Base-by-base conservation (phyloP, 2,113 vertebrate genomes). In the Hirundichthys speculiger region DNA sequence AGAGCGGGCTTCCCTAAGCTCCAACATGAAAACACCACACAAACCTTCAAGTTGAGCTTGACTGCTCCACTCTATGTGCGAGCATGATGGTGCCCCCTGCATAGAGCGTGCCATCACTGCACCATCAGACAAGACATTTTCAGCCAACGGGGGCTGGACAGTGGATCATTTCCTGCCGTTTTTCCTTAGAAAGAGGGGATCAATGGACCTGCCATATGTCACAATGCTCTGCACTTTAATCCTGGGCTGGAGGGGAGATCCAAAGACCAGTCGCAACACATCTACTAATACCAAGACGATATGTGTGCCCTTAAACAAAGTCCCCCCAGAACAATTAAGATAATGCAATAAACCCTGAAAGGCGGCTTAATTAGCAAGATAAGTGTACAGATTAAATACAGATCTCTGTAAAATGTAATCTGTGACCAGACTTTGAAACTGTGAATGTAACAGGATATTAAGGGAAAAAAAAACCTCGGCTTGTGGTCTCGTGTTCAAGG, bases 331-430 rank as follows among this genome's bases (percentile, higher is more conserved):
- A 77, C 85, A 86, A 87, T 91, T 83, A 89, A 57, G 71, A 46
- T 89, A 89, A 89, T 88, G 88, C 80, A 70, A 86, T 73, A 84
- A 86, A 86, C 78, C 77, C 79, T 24, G 27, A 25, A 42, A 66
- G 75, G 65, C 64, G 52, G 86, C 71, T 87, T 79, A 74, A 57
- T 60, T 52, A 43, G 66, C 24, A 60, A 48, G 70, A 73, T 74
- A 70, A 86, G 68, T 56, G 18, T 38, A 10, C 61, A 54, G 73
- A 77, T 87, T 87, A 82, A 85, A 81, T 61, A 16, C 21, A 78
- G 68, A 73, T 57, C n/a, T 41, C 45, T 24, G 49, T 34, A 60
- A 55, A 71, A 61, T 67, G 16, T 18, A 16, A 60, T 64, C 55
- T 57, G 42, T 41, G 24, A 43, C 46, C 27, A 45, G 57, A 42